A percentile compares a stretch with the other conserved stretches of the same genome.
Evolutionary conservation across 2,888 invertebrate genomes (phyloP).

Genomic region (Molanna angustata): DNA sequence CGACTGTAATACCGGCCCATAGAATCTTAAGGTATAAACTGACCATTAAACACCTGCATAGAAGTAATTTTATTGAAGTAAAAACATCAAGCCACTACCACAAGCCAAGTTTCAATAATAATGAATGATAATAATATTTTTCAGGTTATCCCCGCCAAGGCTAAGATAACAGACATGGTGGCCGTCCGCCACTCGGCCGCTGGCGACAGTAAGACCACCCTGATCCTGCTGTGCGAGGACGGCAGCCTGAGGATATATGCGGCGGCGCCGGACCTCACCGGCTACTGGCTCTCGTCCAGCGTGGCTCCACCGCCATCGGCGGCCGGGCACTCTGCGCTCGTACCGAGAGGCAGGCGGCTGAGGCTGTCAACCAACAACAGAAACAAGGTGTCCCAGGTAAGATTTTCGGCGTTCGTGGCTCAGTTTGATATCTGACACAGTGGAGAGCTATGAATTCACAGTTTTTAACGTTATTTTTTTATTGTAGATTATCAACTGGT

Average conservation of each 20-base stretch:
- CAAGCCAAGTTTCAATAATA: no score
- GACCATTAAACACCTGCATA: no score
- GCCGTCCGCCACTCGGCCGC: slow-evolving; percentile 79
- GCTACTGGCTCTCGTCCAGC: slow-evolving; percentile 57
- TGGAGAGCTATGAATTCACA: no score
- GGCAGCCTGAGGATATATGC: slow-evolving; percentile 94
- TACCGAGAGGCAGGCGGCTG: not conserved
- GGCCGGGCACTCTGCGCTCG: slow-evolving; percentile 60
- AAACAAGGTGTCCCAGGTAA: slow-evolving; percentile 22
- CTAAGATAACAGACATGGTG: slow-evolving; percentile 96
- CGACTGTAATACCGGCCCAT: no score
- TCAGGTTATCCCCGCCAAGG: slow-evolving; percentile 76
- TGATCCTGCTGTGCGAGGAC: slow-evolving; percentile 93
- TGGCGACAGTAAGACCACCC: slow-evolving; percentile 81
- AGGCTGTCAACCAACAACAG: not conserved
- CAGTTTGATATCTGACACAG: no score
- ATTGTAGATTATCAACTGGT: no score
- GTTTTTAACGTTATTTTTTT: no score
- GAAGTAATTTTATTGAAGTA: no score
- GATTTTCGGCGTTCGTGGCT: no score
- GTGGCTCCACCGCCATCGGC: slow-evolving; percentile 51
- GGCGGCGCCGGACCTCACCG: slow-evolving; percentile 81
- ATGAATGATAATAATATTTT: slow-evolving; percentile 32
- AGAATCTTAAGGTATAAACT: no score
- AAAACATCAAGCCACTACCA: no score